phyloP scores from a whole-genome alignment of 2,888 invertebrate genomes.

The Sthenelais limicola region DNA sequence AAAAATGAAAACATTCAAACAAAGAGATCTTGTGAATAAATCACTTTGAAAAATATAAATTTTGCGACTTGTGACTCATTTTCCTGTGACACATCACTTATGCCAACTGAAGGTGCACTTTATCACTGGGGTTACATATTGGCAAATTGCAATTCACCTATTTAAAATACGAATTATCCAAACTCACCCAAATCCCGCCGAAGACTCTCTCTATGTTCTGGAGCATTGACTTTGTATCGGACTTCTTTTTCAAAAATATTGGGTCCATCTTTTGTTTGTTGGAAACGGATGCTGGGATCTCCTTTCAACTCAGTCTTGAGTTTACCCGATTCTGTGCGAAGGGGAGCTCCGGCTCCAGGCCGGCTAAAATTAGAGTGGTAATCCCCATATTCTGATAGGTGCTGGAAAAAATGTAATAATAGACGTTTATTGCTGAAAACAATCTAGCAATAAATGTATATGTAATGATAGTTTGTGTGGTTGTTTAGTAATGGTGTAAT shows the following conservation, averaged over 20 bases:
- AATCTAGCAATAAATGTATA: too few relatives aligned
- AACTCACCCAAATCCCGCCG: background rate
- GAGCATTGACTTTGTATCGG: constrained; percentile 40
- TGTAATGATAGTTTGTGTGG: too few relatives aligned
- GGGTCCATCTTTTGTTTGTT: constrained; percentile 42
- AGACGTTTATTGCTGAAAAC: too few relatives aligned
- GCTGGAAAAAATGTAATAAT: too few relatives aligned
- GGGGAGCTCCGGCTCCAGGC: constrained; percentile 57
- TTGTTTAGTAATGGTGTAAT: too few relatives aligned
- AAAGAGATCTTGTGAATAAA: too few relatives aligned
- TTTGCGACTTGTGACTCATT: too few relatives aligned
- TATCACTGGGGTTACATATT: too few relatives aligned
- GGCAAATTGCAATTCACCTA: background rate
- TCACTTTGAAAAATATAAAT: too few relatives aligned
- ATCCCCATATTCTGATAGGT: constrained; percentile 10
- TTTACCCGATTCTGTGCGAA: constrained; percentile 55
- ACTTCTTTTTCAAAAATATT: constrained; percentile 47
- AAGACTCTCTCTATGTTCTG: background rate
- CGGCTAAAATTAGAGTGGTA: constrained; percentile 48
- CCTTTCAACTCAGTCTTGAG: constrained; percentile 47
- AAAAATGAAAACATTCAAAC: too few relatives aligned
- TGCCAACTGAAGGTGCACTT: too few relatives aligned
- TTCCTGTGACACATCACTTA: too few relatives aligned
- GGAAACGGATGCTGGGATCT: constrained; percentile 51
- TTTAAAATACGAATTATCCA: background rate